Conservation (phyloP, 2,888 invertebrate species). For the Urechis unicinctus region DNA sequence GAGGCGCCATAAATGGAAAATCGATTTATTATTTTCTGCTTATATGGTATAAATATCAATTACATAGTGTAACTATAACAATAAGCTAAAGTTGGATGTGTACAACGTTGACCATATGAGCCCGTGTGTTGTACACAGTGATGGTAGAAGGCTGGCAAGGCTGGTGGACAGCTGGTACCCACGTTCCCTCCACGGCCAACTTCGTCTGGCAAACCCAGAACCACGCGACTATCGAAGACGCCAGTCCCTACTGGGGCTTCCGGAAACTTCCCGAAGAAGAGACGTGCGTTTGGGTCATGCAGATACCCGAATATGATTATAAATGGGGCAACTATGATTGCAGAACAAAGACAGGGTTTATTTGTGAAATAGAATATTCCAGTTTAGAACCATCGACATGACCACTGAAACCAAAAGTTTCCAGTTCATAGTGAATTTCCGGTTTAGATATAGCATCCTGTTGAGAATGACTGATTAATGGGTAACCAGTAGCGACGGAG, state of each 20-base stretch:
- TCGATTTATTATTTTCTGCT: too few relatives aligned
- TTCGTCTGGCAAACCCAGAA: too few relatives aligned
- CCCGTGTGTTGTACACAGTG: constrained; percentile 1
- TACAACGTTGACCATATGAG: too few relatives aligned
- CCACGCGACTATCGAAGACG: too few relatives aligned
- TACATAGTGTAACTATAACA: too few relatives aligned
- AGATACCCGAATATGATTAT: constrained; percentile 6
- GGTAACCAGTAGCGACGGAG: too few relatives aligned
- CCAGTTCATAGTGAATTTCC: neutral
- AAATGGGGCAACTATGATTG: constrained; percentile 8
- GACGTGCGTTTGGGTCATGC: constrained; percentile 9
- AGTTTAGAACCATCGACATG: too few relatives aligned
- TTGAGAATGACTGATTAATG: too few relatives aligned
- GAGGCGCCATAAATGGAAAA: too few relatives aligned
- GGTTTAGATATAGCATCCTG: too few relatives aligned
- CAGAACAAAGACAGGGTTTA: constrained; percentile 5
- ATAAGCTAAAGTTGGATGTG: too few relatives aligned
- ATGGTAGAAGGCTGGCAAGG: constrained; percentile 1
- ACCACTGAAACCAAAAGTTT: neutral
- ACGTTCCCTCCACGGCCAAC: neutral
- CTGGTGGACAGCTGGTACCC: neutral
- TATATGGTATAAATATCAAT: too few relatives aligned
- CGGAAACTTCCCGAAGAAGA: constrained; percentile 2
- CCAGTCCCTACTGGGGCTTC: constrained; percentile 4
- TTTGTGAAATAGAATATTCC: constrained; percentile 11